phyloP scores from a whole-genome alignment of 2,113 vertebrate genomes.

The Meles meles region DNA sequence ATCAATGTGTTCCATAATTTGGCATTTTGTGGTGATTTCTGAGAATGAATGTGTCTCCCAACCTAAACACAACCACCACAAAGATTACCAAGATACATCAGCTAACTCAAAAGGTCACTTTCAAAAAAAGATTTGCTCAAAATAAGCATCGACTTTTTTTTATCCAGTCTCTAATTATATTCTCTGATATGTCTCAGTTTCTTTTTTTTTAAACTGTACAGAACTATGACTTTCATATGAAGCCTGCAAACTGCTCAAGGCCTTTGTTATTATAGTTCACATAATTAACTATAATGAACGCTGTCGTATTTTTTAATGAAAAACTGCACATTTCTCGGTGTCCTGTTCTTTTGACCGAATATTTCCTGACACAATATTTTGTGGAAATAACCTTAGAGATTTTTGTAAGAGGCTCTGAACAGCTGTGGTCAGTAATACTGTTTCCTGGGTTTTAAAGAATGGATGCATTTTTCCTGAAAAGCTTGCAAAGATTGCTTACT shows the following conservation, averaged over 20 bases:
- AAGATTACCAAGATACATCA: background rate
- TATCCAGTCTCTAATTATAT: background rate
- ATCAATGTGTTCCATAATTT: background rate
- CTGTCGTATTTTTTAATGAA: background rate
- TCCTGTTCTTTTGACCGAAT: background rate
- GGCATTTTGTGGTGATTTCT: background rate
- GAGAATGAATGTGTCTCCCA: background rate
- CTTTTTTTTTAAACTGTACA: background rate
- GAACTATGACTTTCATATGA: background rate
- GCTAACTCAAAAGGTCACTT: background rate
- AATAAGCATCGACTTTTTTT: background rate
- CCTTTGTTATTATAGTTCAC: background rate
- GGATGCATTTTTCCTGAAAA: background rate
- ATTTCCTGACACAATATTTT: background rate
- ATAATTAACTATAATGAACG: background rate
- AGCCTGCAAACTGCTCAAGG: background rate
- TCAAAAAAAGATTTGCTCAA: background rate
- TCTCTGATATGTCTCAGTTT: background rate
- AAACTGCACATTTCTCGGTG: background rate
- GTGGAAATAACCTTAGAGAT: background rate
- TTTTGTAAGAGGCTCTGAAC: background rate
- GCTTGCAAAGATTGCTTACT: background rate
- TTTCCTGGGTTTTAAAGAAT: background rate
- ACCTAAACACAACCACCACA: background rate
- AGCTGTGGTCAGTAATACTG: background rate